These are phyloP conservation scores for Perdita meconis DNA, from an alignment of 2,888 invertebrate genomes.

Conservation along the genomic window DNA sequence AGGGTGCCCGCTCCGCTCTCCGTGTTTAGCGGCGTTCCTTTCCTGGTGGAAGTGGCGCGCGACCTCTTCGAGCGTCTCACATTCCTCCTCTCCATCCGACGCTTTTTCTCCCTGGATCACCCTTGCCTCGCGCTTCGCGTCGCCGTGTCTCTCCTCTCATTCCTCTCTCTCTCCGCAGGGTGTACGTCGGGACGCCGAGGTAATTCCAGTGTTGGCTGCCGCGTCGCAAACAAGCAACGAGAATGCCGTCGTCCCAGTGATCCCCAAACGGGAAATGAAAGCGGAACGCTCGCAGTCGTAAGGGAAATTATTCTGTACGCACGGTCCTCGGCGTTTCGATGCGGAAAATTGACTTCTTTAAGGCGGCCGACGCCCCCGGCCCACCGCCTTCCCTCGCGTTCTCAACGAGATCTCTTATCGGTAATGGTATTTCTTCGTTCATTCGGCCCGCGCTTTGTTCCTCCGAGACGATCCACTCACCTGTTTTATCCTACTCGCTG, in stretches of 20 bases:
- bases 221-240: slow-evolving; percentile 33
- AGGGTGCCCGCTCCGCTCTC: too few species aligned
- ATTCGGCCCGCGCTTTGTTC: too few species aligned
- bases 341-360: slow-evolving; percentile 57
- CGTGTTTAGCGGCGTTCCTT: slow-evolving; percentile 48
- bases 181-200: slow-evolving; percentile 17
- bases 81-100: slow-evolving; percentile 12
- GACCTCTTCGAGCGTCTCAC: slow-evolving; percentile 24
- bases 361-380: background rate
- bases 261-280: slow-evolving; percentile 57
- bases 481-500: slow-evolving; percentile 11
- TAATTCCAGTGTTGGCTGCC: slow-evolving; percentile 44
- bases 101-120: background rate
- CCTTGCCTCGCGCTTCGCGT: too few species aligned
- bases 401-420: slow-evolving; percentile 34
- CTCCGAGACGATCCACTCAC: background rate
- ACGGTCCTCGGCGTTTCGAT: slow-evolving; percentile 31
- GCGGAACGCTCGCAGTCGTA: slow-evolving; percentile 42
- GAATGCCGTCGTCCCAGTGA: slow-evolving; percentile 21
- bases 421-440: slow-evolving; percentile 8
- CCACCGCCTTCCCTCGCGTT: background rate
- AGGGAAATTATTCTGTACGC: slow-evolving; percentile 59
- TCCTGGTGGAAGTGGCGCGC: background rate
- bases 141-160: background rate
- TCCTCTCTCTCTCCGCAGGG: background rate